Evolutionary conservation across 2,888 invertebrate genomes (phyloP), one percentile per base, ranked within the genome.

Genomic region (Epirrhoe tristata): DNA sequence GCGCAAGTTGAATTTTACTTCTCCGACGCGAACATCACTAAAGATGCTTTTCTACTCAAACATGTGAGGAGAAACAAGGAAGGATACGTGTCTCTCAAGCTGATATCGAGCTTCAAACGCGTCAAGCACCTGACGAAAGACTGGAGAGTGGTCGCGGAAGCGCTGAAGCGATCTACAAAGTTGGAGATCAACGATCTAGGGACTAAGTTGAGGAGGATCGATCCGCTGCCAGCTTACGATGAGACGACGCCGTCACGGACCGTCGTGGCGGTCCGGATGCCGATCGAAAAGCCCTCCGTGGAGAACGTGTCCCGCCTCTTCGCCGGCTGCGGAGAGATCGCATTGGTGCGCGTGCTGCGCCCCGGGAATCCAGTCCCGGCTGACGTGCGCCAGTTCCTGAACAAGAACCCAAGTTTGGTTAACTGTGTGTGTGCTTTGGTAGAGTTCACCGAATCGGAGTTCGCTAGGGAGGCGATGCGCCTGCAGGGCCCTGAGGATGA

Each of bases 1-100:
- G 95, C 96, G 55, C 98, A 98, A 85, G 98, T 99, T 31, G 99
- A 99, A 90, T 98, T 97, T 85, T 99, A 99, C 89, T 99, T 99
- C 90, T 98, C 98, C 69, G 98, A 99, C 83, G 98, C 97, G 58
- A 98, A 98, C 86, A 98, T 99, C 75, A 96, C 98, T 4, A 98
- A 98, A 86, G 99, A 99, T 85, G 98, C 98, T 12, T 99, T 99
- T 89, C 94, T 99, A 54, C 90, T 99, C 71, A 99, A 99, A 86
- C 99, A 99, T 85, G 98, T 99, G 24, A 96, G 98, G 64, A 95
- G 98, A 61, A 98, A 99, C 88, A 98, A 98, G 89, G 98, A 98
- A 89, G 99, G 99, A 17, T 99, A 97, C 89, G 98, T 99, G 14
- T 98, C 98, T 61, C 93, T 99, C 60, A 99, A 99, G 87, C 94